Evolutionary conservation across 64 coral and sea anemone species (phyloP), one percentile per base, ranked within the genome.

Genomic region (Montipora foliosa): DNA sequence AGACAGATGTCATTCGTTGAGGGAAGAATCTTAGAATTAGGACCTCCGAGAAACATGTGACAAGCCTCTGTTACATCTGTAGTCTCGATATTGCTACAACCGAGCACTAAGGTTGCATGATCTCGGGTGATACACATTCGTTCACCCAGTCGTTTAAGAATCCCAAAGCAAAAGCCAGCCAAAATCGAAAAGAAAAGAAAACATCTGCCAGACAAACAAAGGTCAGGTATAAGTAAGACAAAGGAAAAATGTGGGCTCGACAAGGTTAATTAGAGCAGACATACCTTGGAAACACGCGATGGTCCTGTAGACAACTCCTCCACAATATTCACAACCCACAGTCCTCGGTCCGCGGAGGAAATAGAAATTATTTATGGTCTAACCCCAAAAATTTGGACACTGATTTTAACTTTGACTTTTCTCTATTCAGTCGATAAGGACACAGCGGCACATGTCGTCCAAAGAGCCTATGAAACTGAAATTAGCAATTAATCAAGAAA

Each of bases 231-330:
- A 37, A 37, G 37, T 1, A 37, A 68, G n/a, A 47, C 7, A 5
- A 16, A n/a, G 45, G 19, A 5, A 22, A 37, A 82, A 25, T 8
- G 11, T 2, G 25, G 53, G 44, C 1, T 49, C 17, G 2, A 49
- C 14, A 69, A 4, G 17, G 37, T 19, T 51, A 17, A 86, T 14
- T 22, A 72, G 7, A 9, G 13, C 12, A 51, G 37, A 47, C 25
- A 82, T 64, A 16, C 61, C 16, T 48, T 5, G 37, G 5, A 14
- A 71, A 71, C 82, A 86, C 64, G 64, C 66, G 8, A 86, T 86
- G 61, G 9, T 64, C 9, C 61, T 64, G 62, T 71, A 22, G 66
- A 72, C 82, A 86, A 86, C 82, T 71, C 82, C 82, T 86, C 82
- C 82, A 49, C 2, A 15, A 64, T 71, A 4, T 15, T 69, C 10